Percentiles rank a stretch among this genome's conserved stretches.
phyloP scores from a whole-genome alignment of 1,140 invertebrate genomes.

The Coptotermes formosanus region DNA sequence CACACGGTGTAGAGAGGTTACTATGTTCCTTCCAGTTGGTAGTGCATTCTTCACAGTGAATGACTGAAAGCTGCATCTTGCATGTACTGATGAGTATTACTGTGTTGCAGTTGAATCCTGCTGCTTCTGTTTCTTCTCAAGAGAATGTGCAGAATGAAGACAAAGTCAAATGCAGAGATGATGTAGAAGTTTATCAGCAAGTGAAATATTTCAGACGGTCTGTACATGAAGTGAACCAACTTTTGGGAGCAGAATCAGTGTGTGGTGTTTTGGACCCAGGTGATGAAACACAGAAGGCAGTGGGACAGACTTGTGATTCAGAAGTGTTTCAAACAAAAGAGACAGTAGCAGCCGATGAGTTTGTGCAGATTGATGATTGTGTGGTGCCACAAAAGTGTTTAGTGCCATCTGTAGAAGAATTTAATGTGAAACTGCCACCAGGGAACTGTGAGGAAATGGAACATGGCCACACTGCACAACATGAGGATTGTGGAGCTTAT shows the following conservation, averaged over 20 bases:
- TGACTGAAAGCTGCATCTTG: too few relatives aligned
- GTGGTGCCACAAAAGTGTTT: background rate
- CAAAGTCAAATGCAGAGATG: background rate
- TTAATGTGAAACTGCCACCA: too few relatives aligned
- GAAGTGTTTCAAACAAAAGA: too few relatives aligned
- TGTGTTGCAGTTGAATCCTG: background rate
- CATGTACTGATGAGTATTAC: background rate
- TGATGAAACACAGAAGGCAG: background rate
- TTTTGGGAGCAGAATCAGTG: slow-evolving; percentile 49
- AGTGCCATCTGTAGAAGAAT: background rate
- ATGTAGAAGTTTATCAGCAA: slow-evolving; percentile 64
- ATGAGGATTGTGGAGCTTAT: background rate
- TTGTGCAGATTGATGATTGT: background rate
- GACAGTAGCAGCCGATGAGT: background rate
- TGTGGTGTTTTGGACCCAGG: too few relatives aligned
- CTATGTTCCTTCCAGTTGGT: too few relatives aligned
- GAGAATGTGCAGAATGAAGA: background rate
- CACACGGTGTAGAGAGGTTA: too few relatives aligned
- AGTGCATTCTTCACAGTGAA: too few relatives aligned
- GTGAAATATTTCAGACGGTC: slow-evolving; percentile 70
- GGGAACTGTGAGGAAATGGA: too few relatives aligned
- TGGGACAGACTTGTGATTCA: too few relatives aligned
- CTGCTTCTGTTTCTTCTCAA: background rate
- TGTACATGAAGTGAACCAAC: slow-evolving; percentile 70
- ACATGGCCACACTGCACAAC: background rate